Base-by-base conservation (phyloP, 2,113 vertebrate genomes). In the Aplodontia rufa region DNA sequence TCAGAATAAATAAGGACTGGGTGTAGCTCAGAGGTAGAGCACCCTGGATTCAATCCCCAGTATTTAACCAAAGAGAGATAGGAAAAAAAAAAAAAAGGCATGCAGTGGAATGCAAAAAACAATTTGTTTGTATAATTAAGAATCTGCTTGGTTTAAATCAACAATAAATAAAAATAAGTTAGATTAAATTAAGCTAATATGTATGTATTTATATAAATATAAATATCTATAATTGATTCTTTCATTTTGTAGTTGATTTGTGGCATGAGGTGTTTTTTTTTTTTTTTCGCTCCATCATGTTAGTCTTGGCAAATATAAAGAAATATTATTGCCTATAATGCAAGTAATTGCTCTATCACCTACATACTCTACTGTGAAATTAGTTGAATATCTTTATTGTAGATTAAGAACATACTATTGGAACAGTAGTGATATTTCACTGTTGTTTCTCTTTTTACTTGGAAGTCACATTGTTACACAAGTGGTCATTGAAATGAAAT, bases 401-500 rank as follows among this genome's bases (percentile, higher is more conserved):
- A 89, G 24, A 20, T 60, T 53, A 64, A 37, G 2, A 11, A 51
- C 16, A 49, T 42, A 17, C 13, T 90, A 0, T 79, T 93, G 26
- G 11, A 32, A 88, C 45, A 78, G 11, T 62, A 84, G 60, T 75
- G 28, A 42, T 79, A 71, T 94, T 93, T 86, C 51, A 93, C 13
- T 42, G 30, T 74, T 82, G 4, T 95, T 40, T 72, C 6, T 83
- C 13, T 42, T 20, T 87, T 68, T 90, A 6, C 22, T 85, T 91
- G 12, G 71, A 87, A 90, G 90, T 62, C 20, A 80, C 4, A 80
- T 45, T 86, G 9, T 90, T 78, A 30, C 8, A 35, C 30, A 86
- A 88, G 26, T 91, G 58, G n/a, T 35, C n/a, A 87, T 80, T 66
- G 30, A 90, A 91, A 88, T 76, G 13, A 85, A 80, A 76, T 95